These are phyloP conservation scores for Zeugodacus cucurbitae DNA, from an alignment of 1,140 invertebrate genomes.

Conservation along the genomic window DNA sequence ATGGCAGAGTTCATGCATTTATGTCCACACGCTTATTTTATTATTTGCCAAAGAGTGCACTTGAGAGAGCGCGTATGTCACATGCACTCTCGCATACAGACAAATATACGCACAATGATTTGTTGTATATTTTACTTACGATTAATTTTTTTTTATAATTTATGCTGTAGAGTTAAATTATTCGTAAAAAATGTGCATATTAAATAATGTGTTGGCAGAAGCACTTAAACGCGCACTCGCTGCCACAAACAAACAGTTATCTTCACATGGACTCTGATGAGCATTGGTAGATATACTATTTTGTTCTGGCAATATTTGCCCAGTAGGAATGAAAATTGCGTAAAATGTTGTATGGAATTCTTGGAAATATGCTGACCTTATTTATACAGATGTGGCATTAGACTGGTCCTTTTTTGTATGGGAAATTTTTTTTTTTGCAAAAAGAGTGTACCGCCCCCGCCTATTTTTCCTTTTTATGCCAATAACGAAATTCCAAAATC, in stretches of 20 bases:
- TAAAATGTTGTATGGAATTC: no score
- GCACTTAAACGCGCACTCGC: neutral
- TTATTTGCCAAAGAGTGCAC: neutral
- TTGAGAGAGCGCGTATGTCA: neutral
- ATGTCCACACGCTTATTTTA: neutral
- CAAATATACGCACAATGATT: neutral
- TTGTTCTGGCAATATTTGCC: no score
- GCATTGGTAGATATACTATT: no score
- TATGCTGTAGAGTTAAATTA: neutral
- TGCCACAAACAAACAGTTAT: neutral
- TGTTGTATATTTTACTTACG: neutral
- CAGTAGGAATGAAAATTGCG: no score
- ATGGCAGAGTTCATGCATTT: neutral
- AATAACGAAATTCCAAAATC: no score
- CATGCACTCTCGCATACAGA: neutral
- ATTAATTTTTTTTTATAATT: neutral
- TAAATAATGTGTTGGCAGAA: slow-evolving; percentile 18
- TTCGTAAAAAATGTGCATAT: slow-evolving; percentile 23
- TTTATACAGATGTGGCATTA: no score
- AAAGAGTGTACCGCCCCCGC: no score
- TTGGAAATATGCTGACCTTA: no score
- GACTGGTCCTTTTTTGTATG: no score
- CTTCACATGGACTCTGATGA: no score
- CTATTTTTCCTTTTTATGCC: no score
- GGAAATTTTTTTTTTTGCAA: no score